These are phyloP conservation scores for Numenius arquata DNA, from an alignment of 2,113 vertebrate genomes.

Conservation along the genomic window DNA sequence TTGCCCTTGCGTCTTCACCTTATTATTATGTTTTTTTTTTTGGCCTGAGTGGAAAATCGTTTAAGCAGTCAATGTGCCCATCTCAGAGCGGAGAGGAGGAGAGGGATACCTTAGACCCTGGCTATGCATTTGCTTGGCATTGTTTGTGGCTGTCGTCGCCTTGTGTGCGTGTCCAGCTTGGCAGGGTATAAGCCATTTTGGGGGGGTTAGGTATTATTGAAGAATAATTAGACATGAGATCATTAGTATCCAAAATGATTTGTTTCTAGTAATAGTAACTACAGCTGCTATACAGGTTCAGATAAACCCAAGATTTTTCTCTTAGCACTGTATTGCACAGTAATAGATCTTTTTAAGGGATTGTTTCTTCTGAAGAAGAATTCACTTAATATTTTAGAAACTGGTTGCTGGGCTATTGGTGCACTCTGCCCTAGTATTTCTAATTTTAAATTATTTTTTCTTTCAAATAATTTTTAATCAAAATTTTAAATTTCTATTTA, in stretches of 20 bases:
- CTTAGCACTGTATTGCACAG: background rate
- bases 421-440: background rate
- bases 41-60: background rate
- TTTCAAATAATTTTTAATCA: background rate
- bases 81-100: background rate
- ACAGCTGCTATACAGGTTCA: background rate
- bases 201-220: background rate
- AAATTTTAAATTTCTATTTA: background rate
- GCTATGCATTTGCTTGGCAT: background rate
- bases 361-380: background rate
- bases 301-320: background rate
- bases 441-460: background rate
- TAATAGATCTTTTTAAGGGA: background rate
- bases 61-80: background rate
- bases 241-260: background rate
- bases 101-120: too few species aligned
- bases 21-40: background rate
- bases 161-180: background rate
- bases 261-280: background rate
- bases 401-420: background rate
- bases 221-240: background rate
- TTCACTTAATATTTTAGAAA: background rate
- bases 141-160: background rate
- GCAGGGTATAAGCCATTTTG: background rate
- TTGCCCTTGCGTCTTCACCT: background rate